Evolutionary conservation across 2,797 vertebrate genomes (phyloP).

Genomic region (Galagoides demidoff): DNA sequence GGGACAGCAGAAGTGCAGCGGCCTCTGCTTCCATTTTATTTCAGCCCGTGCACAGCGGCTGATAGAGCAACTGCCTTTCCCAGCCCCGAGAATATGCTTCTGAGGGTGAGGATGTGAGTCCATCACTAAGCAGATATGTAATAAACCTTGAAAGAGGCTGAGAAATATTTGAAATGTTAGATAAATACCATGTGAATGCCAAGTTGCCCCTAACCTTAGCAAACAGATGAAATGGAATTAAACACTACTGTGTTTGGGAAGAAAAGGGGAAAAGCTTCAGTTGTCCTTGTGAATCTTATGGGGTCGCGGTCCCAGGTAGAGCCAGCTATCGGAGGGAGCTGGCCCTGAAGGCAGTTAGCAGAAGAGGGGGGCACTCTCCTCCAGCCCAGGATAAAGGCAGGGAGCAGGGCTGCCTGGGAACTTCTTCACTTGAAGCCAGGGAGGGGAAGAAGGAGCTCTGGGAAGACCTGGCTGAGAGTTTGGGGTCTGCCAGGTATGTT

Average conservation of each 20-base stretch:
- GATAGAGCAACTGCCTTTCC: neutral
- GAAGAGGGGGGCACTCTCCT: neutral
- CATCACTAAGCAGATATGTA: neutral
- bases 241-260: neutral
- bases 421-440: neutral
- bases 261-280: neutral
- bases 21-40: neutral
- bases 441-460: no score
- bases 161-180: conserved; percentile 55
- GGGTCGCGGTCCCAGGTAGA: neutral
- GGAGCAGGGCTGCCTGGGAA: neutral
- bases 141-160: neutral
- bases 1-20: neutral
- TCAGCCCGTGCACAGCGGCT: neutral
- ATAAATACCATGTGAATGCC: conserved; percentile 60
- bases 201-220: conserved; percentile 37
- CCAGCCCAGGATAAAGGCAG: neutral
- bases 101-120: neutral
- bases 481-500: neutral
- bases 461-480: neutral
- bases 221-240: conserved; percentile 46
- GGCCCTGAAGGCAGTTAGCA: neutral
- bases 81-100: neutral
- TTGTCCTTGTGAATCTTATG: neutral
- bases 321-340: neutral